Evolutionary conservation across 2,113 vertebrate genomes (phyloP).

Genomic region (Pachycephala philippinensis): DNA sequence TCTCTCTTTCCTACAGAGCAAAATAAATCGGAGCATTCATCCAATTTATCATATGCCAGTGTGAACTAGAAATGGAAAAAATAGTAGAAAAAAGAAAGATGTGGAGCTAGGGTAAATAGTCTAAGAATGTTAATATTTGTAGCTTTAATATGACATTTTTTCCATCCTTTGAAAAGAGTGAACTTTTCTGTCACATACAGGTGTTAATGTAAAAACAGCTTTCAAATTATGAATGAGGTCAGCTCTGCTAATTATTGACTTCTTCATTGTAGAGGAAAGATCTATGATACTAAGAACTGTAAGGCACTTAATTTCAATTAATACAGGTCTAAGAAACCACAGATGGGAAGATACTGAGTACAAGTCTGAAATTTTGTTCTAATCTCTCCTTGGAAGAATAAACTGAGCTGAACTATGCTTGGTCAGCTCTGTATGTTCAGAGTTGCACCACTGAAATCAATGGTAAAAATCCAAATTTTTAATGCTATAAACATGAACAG

Average conservation of each 20-base stretch:
- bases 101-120: neutral
- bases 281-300: neutral
- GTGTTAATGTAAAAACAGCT: neutral
- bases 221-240: neutral
- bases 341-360: neutral
- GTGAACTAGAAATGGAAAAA: slow-evolving; percentile 32
- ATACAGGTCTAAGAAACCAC: neutral
- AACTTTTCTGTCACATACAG: slow-evolving; percentile 8
- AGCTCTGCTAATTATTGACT: neutral
- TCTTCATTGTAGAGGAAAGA: neutral
- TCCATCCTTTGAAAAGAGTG: slow-evolving; percentile 9
- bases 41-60: neutral
- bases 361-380: neutral
- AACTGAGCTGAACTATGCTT: neutral
- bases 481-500: neutral
- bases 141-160: neutral
- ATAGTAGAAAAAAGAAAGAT: slow-evolving; percentile 38
- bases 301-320: neutral
- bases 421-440: neutral
- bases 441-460: neutral
- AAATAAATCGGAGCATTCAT: slow-evolving; percentile 20
- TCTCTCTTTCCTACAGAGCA: slow-evolving; percentile 19
- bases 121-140: neutral
- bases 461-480: neutral
- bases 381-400: neutral